phyloP scores from a whole-genome alignment of 2,113 vertebrate species.

The Oncorhynchus mykiss region DNA sequence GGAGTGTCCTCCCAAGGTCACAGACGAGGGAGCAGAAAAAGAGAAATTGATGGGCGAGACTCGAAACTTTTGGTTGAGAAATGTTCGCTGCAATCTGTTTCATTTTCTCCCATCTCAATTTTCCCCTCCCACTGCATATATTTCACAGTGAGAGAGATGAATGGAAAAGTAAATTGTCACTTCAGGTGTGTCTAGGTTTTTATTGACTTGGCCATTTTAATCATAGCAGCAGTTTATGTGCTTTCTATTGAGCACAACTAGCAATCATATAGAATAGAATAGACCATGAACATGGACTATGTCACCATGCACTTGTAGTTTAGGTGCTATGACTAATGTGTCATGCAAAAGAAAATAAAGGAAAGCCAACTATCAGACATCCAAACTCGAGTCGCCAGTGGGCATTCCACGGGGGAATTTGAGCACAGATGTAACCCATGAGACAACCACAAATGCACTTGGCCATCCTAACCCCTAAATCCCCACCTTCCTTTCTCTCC shows the following conservation, averaged over 20 bases:
- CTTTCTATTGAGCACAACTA: no score
- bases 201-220: no score
- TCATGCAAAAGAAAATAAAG: no score
- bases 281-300: no score
- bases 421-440: background rate
- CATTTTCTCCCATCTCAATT: constrained; percentile 45
- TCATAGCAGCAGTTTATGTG: no score
- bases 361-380: no score
- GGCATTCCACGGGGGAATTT: background rate
- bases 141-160: constrained; percentile 51
- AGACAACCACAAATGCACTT: background rate
- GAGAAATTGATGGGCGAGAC: constrained; percentile 64
- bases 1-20: constrained; percentile 67
- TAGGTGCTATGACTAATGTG: no score
- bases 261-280: no score
- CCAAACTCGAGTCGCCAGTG: no score
- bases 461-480: background rate
- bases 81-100: constrained; percentile 61
- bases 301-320: no score
- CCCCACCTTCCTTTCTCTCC: constrained; percentile 26
- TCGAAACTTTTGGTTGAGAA: constrained; percentile 65
- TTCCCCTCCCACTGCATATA: constrained; percentile 44
- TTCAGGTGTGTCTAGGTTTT: constrained; percentile 6
- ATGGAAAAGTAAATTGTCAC: constrained; percentile 35
- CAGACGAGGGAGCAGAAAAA: constrained; percentile 40